Base-by-base conservation (phyloP, 2,113 vertebrate genomes). In the Pseudorhombus dupliciocellatus region DNA sequence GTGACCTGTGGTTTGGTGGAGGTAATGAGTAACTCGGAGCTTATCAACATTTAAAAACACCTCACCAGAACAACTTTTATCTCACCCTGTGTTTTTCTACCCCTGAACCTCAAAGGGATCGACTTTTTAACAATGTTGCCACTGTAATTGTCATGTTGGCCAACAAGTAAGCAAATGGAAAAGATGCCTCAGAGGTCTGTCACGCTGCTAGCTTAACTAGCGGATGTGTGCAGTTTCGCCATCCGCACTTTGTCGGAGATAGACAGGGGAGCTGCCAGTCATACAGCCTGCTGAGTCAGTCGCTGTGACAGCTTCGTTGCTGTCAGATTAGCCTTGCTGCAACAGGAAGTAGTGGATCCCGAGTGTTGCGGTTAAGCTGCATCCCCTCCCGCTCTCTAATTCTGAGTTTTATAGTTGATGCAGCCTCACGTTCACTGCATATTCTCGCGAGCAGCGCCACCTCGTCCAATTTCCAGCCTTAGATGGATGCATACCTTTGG, bases 401-500 rank as follows among this genome's bases (percentile, higher is more conserved):
- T 77, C 5, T 71, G 51, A 72, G 25, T 66, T 61, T 69, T 60
- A 10, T 11, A 56, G 62, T 60, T 37, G 30, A 73, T 70, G n/a
- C 77, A 62, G 77, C 57, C 48, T 57, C 12, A 5, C 31, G 26
- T 66, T 80, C 1, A 44, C 50, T 72, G 61, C 71, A 64, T 66
- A 34, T 71, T 67, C 63, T 59, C 21, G 46, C 60, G 60, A 54
- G 62, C 66, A 66, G 56, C 53, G 12, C 24, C 72, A 77, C 55
- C 63, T 77, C 53, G 50, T 85, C 77, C 81, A 84, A 58, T 44
- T 84, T 83, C 73, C 84, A 79, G 73, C 92, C 92, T 75, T 92
- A 92, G 84, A 92, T 91, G 92, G 92, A 90, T 74, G 81, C 88
- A 90, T 87, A 89, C 83, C 77, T 83, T 80, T 62, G 70, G 85